Evolutionary conservation across 2,113 vertebrate genomes (phyloP), one percentile per base, ranked within the genome.

Genomic region (Clinocottus analis): DNA sequence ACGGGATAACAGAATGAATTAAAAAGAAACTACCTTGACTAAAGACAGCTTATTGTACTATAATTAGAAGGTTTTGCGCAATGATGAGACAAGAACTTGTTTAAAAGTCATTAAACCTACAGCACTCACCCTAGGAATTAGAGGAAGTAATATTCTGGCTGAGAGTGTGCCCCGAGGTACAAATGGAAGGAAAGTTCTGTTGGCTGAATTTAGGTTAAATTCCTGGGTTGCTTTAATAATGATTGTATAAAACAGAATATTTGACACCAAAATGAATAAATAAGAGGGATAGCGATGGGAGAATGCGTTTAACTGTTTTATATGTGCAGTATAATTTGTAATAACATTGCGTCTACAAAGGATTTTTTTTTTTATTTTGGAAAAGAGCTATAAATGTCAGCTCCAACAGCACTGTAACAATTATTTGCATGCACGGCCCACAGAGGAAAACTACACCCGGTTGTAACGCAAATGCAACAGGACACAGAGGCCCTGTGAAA

Each of bases 11-110:
- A 60, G 41, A 59, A 56, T 41, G 21, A 51, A 70, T 62, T 23
- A 58, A 33, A 80, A 37, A 75, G 53, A 80, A 81, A 82, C 45
- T 35, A 53, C 39, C 49, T 72, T 74, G 55, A 76, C 77, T 71
- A 69, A 80, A 72, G 4, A 83, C 58, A 66, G 51, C 56, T 77
- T 70, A 81, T 39, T 73, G 25, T 58, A 62, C 74, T 79, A 55
- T 76, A 83, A 85, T 86, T 78, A 77, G 31, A 23, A 71, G 29
- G 29, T 11, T n/a, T 25, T 61, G 53, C 75, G 31, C 59, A 70
- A 49, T 60, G 53, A 85, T 64, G 59, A 23, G 69, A 62, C 49
- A 80, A 68, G 64, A 41, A 81, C 64, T 63, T 35, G 43, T 60
- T 72, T 68, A 70, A 74, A 87, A 63, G 23, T n/a, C 47, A 78